These are phyloP conservation scores for Dione vanillae DNA, from an alignment of 2,888 invertebrate genomes.

Conservation along the genomic window DNA sequence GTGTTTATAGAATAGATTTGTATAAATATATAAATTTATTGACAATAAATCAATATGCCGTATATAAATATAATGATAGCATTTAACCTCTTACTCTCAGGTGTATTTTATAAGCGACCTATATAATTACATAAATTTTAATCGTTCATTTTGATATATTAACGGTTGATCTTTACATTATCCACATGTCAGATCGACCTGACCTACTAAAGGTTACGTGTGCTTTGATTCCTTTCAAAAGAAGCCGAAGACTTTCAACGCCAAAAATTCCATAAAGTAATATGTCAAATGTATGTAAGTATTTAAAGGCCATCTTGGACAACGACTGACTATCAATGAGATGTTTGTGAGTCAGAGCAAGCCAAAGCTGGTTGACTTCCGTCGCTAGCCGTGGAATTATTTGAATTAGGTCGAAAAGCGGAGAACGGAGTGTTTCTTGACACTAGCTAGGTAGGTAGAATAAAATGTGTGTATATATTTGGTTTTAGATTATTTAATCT, in stretches of 20 bases:
- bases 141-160: constrained; percentile 17
- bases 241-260: background rate
- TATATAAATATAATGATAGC: background rate
- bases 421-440: too few relatives aligned
- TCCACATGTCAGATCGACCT: constrained; percentile 25
- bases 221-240: background rate
- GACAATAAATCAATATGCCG: background rate
- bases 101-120: background rate
- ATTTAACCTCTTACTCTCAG: background rate
- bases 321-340: too few relatives aligned
- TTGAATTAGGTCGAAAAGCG: too few relatives aligned
- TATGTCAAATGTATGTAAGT: too few relatives aligned
- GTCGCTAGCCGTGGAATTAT: too few relatives aligned
- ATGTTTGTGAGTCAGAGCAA: too few relatives aligned
- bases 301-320: too few relatives aligned
- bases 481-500: too few relatives aligned
- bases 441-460: too few relatives aligned
- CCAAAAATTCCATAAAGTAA: background rate
- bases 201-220: constrained; percentile 17
- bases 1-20: background rate
- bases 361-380: too few relatives aligned
- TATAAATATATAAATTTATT: background rate
- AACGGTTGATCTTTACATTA: constrained; percentile 32
- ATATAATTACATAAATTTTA: constrained; percentile 19
- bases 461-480: too few relatives aligned